Conservation (phyloP, 2,113 vertebrate species). For the Calidris pugnax region DNA sequence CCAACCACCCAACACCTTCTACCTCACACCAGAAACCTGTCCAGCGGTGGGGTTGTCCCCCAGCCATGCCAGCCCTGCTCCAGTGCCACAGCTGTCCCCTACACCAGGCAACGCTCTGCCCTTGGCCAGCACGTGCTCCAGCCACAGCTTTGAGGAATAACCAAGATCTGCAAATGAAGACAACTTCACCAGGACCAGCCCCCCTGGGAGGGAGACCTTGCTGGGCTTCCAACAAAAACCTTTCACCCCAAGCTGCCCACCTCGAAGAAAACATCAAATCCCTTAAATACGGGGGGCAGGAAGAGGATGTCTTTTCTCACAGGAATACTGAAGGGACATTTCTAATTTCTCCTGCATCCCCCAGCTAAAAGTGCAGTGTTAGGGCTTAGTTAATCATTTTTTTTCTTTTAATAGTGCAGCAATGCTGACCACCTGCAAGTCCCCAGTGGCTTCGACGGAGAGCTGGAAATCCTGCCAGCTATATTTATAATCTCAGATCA, state of each 20-base stretch:
- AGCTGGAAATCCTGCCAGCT: neutral
- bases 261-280: neutral
- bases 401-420: neutral
- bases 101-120: fast-evolving
- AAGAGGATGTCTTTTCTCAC: neutral
- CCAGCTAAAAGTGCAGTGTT: neutral
- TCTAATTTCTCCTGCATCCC: neutral
- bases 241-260: neutral
- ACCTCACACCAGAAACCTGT: neutral
- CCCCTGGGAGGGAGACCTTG: neutral
- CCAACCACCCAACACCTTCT: neutral
- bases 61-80: neutral
- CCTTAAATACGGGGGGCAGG: fast-evolving
- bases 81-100: neutral
- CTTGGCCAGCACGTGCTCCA: neutral
- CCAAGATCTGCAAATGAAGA: neutral
- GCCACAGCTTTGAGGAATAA: neutral
- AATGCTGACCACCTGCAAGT: neutral
- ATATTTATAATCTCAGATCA: constrained; percentile 37
- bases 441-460: neutral
- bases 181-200: neutral
- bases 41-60: fast-evolving
- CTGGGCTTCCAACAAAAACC: neutral
- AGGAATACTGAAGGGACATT: neutral
- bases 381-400: neutral